Evolutionary conservation across 1,140 invertebrate genomes (phyloP).

Genomic region (Musca domestica): DNA sequence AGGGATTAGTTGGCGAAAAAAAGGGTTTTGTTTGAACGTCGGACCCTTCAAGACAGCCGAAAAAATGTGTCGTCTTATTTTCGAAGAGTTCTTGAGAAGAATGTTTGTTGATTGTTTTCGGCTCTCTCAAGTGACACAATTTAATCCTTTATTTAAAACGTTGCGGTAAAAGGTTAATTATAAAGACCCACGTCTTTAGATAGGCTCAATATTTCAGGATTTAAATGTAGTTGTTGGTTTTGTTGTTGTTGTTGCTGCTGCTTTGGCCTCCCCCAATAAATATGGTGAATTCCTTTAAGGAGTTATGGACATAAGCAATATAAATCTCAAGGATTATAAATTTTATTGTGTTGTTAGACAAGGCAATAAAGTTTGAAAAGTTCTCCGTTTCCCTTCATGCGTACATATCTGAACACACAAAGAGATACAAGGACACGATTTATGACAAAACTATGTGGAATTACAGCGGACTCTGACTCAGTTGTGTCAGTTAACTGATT

Average conservation of each 20-base stretch:
- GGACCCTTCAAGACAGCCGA: neutral
- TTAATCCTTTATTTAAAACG: constrained; percentile 15
- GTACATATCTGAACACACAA: too few relatives aligned
- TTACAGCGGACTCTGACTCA: too few relatives aligned
- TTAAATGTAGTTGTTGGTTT: neutral
- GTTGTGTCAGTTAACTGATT: too few relatives aligned
- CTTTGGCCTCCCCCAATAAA: too few relatives aligned
- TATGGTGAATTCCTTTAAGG: too few relatives aligned
- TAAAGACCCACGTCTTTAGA: neutral
- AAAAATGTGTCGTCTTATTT: neutral
- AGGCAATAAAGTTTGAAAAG: too few relatives aligned
- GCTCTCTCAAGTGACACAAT: constrained; percentile 9
- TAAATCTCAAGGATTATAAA: too few relatives aligned
- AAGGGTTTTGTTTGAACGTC: neutral
- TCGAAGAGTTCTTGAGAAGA: neutral
- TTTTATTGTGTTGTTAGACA: too few relatives aligned
- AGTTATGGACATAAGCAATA: too few relatives aligned
- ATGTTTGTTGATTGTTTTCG: neutral
- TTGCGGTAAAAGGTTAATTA: constrained; percentile 20
- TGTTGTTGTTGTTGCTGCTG: neutral
- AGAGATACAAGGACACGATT: too few relatives aligned
- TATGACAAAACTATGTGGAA: too few relatives aligned
- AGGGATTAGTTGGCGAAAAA: constrained; percentile 3
- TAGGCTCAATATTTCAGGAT: constrained; percentile 13
- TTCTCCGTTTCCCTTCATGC: too few relatives aligned